Evolutionary conservation across 2,888 invertebrate genomes (phyloP), one percentile per base, ranked within the genome.

Genomic region (Disparrhopalites patrizii): DNA sequence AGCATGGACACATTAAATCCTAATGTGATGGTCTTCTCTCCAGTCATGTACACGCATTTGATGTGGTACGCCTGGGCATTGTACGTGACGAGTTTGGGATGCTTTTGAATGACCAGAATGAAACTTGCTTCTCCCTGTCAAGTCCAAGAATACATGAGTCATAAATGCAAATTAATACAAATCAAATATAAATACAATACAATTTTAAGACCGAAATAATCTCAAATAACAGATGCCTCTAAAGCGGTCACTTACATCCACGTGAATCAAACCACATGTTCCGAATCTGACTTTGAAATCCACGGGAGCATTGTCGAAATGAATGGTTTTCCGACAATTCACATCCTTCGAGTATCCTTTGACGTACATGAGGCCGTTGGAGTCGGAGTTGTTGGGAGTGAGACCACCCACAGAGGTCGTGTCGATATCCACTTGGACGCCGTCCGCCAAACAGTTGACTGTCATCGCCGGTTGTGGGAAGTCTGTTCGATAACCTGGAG

Each of bases 11-110:
- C 94, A 79, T 96, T 95, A 79, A 94, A 93, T 47, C 94, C 94
- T 38, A 93, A 82, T 0, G 91, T 93, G 0, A 95, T 91, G 75
- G 91, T 93, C 79, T 92, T 91, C 79, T 93, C 93, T 68, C 93
- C 93, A 0, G 93, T 93, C 79, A 93, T 91, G 79, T 96, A 96
- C 64, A 93, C 89, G 79, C 96, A 96, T 79, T 92, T 92, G 71
- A 97, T 93, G 80, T 95, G 93, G 82, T 95, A 97, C 1, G 96
- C 95, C 79, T 94, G 93, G 4, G 96, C 93, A 77, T 91, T 91
- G 79, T 91, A 91, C 0, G 96, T 97, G 58, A 96, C 89, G 61
- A 97, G 83, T 82, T 93, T 93, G 0, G 94, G 93, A 85, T 97
- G 96, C 81, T 93, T 93, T 79, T 97, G 96, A 78, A 97, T 91